phyloP scores from a whole-genome alignment of 2,797 vertebrate species.

The Sarcoramphus papa region DNA sequence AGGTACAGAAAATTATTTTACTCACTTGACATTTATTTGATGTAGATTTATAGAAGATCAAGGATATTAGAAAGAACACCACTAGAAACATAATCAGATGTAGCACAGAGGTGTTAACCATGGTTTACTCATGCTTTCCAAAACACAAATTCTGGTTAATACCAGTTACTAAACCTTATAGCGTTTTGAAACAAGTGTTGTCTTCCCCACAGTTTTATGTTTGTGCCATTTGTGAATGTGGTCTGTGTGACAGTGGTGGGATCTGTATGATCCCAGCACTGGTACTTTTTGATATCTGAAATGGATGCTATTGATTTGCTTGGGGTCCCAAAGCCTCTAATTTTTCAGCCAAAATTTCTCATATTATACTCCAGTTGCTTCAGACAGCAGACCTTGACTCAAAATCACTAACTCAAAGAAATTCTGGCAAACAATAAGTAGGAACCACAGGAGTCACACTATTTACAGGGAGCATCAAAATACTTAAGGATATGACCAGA shows the following conservation, averaged over 20 bases:
- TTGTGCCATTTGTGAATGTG: background rate
- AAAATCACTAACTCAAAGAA: background rate
- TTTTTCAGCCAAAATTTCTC: background rate
- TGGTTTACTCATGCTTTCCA: background rate
- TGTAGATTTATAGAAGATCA: background rate
- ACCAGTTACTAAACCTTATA: background rate
- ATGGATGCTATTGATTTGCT: background rate
- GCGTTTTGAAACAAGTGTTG: background rate
- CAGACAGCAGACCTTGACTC: background rate
- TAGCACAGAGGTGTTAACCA: background rate
- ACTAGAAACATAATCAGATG: background rate
- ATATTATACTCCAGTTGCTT: background rate
- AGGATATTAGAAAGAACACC: background rate
- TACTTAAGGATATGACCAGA: background rate
- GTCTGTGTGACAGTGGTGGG: background rate
- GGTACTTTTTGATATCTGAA: background rate
- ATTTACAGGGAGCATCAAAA: background rate
- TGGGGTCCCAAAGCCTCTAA: background rate
- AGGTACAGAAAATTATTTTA: background rate
- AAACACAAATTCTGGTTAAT: background rate
- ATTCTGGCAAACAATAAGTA: background rate
- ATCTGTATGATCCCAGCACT: background rate
- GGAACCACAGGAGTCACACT: background rate
- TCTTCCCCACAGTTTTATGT: background rate
- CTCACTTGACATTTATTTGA: background rate